Evolutionary conservation across 2,888 invertebrate genomes (phyloP).

Genomic region (Drosophila histrio): DNA sequence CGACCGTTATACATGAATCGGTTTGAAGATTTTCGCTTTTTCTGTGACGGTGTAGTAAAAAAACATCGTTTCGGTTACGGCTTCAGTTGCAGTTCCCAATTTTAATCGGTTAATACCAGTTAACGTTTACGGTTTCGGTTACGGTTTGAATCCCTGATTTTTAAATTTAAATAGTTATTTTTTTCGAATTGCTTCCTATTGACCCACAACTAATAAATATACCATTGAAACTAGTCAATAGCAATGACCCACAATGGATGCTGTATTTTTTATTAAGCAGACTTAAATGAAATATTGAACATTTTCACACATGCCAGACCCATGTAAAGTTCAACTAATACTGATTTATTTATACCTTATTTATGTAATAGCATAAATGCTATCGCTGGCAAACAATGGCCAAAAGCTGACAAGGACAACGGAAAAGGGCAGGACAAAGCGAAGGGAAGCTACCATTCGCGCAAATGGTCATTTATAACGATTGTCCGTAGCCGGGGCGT

Average conservation of each 20-base stretch:
- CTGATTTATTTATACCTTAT: slow-evolving; percentile 73
- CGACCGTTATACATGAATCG: no score
- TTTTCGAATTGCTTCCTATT: not conserved
- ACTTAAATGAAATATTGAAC: slow-evolving; percentile 59
- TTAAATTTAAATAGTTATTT: not conserved
- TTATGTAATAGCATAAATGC: slow-evolving; percentile 77
- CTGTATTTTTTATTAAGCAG: slow-evolving; percentile 35
- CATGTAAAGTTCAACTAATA: slow-evolving; percentile 60
- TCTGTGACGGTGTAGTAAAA: no score
- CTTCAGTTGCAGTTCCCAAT: no score
- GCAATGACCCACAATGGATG: slow-evolving; percentile 2
- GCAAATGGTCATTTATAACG: slow-evolving; percentile 79
- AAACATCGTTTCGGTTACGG: no score
- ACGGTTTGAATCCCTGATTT: no score
- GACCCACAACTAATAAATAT: slow-evolving; percentile 37
- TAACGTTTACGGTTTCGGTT: no score
- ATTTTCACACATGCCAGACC: slow-evolving; percentile 31
- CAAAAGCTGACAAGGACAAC: slow-evolving; percentile 37
- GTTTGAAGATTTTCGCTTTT: no score
- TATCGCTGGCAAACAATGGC: slow-evolving; percentile 69
- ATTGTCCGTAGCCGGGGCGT: slow-evolving; percentile 47
- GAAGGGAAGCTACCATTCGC: slow-evolving; percentile 20
- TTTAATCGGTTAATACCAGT: no score
- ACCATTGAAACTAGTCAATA: slow-evolving; percentile 1
- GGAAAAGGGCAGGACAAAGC: slow-evolving; percentile 6